Evolutionary conservation across 53 echinoderm and acorn worm genomes (phyloP), one percentile per base, ranked within the genome.

Genomic region (Paracentrotus lividus): DNA sequence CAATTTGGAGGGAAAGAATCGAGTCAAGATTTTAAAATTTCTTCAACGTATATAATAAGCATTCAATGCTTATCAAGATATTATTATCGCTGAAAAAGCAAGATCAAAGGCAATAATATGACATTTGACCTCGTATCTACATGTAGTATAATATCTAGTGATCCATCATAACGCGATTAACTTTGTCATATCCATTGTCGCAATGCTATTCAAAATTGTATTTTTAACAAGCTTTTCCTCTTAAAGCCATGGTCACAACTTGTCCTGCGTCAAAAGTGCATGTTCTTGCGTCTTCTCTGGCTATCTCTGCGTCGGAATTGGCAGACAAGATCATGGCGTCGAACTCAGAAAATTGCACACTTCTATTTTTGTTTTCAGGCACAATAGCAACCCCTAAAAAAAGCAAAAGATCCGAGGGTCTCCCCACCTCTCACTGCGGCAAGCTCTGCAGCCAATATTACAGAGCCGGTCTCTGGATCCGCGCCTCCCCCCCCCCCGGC

Each of bases 41-140:
- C 66, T n/a, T n/a, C 42, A 40, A 72, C 38, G 10, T 42, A 45
- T n/a, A 78, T 47, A 45, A 78, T n/a, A 66, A 32, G 55, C 33
- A n/a, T 66, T 12, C 45, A 45, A 8, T 78, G 5, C 10, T 78
- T 78, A 26, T n/a, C 0, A 43, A 47, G 47, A 8, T 78, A 45
- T 78, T 81, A n/a, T n/a, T 81, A 26, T 27, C 12, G 0, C 81
- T 81, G n/a, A 47, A 81, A 81, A 81, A 81, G n/a, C 81, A 81
- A 44, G 45, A 32, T 45, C 45, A 47, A 47, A 67, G 33, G 5
- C 32, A 8, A 2, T 47, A 26, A 81, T 8, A 27, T 81, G 26
- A 45, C 81, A 23, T 81, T 47, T n/a, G 45, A 81, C 24, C 26
- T 81, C 33, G n/a, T n/a, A n/a, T n/a, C n/a, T n/a, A n/a, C n/a